Percentiles rank a stretch among this genome's conserved stretches.
Conservation (phyloP, 2,113 vertebrate species). For the Egretta garzetta region DNA sequence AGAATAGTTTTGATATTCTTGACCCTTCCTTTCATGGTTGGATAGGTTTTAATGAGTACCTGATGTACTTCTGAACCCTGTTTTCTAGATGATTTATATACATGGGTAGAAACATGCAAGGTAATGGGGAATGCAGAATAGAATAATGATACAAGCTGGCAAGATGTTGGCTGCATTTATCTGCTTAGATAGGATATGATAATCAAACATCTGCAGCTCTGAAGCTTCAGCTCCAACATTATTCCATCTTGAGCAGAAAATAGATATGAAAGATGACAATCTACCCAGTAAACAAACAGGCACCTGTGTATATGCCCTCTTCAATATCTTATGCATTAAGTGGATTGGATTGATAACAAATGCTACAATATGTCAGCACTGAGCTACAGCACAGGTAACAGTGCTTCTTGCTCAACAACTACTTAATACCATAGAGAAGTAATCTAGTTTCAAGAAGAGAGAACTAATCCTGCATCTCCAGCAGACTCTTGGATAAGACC, state of each 20-base stretch:
- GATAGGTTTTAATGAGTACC: neutral
- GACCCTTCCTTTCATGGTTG: neutral
- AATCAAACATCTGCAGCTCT: constrained; percentile 15
- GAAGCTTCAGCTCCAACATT: neutral
- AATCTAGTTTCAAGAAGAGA: neutral
- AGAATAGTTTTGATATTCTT: neutral
- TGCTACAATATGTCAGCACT: neutral
- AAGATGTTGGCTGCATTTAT: neutral
- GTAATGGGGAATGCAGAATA: neutral
- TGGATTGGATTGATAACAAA: neutral
- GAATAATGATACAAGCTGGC: neutral
- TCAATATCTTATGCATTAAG: neutral
- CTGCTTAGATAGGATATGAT: neutral
- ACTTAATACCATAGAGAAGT: neutral
- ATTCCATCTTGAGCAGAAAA: neutral
- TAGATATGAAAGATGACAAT: neutral
- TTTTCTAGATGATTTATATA: neutral
- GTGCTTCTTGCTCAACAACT: neutral
- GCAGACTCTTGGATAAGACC: neutral
- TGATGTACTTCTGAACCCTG: neutral
- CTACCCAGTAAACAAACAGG: neutral
- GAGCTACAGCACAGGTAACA: neutral
- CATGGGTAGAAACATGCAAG: neutral
- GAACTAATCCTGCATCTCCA: neutral
- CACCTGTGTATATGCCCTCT: neutral